Percentiles rank a stretch among this genome's conserved stretches.
These are phyloP conservation scores for Plutomurus gul DNA, from an alignment of 1,140 invertebrate species.

Conservation along the genomic window DNA sequence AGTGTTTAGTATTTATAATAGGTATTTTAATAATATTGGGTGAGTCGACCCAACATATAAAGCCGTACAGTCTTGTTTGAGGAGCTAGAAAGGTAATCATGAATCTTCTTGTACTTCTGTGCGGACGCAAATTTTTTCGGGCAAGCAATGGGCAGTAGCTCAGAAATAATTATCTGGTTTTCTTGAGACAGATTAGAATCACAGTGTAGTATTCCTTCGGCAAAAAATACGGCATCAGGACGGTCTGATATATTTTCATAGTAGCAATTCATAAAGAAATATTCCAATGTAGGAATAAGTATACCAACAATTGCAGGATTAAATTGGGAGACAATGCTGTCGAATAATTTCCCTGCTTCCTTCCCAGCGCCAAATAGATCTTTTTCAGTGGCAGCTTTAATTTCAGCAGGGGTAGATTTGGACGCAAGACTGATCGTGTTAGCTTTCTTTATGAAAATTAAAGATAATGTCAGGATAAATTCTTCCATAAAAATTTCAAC, in stretches of 20 bases:
- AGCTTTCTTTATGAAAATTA: background rate
- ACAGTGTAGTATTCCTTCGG: constrained; percentile 1
- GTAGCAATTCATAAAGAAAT: constrained; percentile 6
- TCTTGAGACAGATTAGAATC: constrained; percentile 9
- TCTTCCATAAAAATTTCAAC: background rate
- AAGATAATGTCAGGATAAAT: background rate
- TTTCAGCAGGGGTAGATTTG: background rate
- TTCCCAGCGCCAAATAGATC: background rate
- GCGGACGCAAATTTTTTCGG: background rate
- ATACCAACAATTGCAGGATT: background rate
- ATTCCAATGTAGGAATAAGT: background rate
- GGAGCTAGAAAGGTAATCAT: background rate
- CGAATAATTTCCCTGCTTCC: background rate
- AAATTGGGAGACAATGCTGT: background rate
- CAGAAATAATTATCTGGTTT: background rate
- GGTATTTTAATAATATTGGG: background rate
- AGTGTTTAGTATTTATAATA: no score
- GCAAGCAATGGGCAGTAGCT: background rate
- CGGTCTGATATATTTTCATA: background rate
- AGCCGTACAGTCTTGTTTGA: background rate
- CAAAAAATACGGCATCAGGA: background rate
- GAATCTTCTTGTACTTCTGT: background rate
- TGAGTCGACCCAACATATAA: background rate
- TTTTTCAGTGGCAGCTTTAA: background rate
- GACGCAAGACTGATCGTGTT: background rate